phyloP scores from a whole-genome alignment of 2,113 vertebrate genomes.

The Otolemur garnettii region DNA sequence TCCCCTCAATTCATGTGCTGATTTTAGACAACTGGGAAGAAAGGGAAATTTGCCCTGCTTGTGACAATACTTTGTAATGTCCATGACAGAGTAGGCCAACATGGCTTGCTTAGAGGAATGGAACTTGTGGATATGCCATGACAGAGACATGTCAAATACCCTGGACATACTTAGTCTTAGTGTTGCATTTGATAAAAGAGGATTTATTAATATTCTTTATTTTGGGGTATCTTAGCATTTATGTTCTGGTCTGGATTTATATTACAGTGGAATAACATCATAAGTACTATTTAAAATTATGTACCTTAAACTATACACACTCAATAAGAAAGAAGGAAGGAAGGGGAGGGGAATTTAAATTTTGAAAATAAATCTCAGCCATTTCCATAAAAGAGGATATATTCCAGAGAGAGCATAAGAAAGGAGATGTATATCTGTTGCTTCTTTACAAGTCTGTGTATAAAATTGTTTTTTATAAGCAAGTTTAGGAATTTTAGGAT shows the following conservation, averaged over 20 bases:
- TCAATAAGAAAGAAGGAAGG: background rate
- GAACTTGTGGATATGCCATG: background rate
- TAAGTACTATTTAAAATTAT: background rate
- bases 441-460: background rate
- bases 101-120: background rate
- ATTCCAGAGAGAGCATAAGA: background rate
- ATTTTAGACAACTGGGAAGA: constrained; percentile 24
- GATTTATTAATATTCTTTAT: background rate
- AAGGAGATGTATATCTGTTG: background rate
- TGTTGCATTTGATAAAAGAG: constrained; percentile 18
- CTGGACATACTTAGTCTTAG: background rate
- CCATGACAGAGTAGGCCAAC: background rate
- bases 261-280: background rate
- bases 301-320: background rate
- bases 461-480: background rate
- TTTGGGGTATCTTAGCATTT: background rate
- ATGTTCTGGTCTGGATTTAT: background rate
- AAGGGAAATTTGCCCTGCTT: constrained; percentile 3
- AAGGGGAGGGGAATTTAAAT: background rate
- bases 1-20: background rate
- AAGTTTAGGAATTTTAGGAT: constrained; percentile 48
- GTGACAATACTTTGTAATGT: background rate
- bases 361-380: background rate
- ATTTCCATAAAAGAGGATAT: background rate
- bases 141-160: background rate